Evolutionary conservation across 2,888 invertebrate genomes (phyloP).

Genomic region (Rhaphigaster nebulosa): DNA sequence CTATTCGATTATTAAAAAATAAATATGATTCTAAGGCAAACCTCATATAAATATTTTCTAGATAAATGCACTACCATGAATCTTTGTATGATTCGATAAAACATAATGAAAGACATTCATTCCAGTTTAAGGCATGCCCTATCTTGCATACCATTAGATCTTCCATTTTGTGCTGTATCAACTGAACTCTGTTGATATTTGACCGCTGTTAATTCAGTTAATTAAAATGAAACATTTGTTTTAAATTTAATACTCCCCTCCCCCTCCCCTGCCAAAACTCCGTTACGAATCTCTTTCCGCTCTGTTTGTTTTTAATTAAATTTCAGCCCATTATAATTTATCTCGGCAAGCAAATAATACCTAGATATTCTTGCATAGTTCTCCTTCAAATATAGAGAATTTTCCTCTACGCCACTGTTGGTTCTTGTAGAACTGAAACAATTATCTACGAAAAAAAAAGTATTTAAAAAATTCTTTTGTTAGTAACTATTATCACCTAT

Average conservation of each 20-base stretch:
- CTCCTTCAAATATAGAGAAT: not conserved
- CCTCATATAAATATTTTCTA: not conserved
- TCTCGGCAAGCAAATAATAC: not conserved
- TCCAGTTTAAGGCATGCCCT: not conserved
- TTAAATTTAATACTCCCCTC: conserved; percentile 12
- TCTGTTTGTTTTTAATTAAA: conserved; percentile 39
- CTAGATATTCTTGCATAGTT: not conserved
- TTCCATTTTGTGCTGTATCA: not conserved
- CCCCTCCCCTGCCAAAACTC: not conserved
- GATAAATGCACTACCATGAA: not conserved
- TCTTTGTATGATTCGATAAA: too few species aligned
- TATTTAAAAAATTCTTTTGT: too few species aligned
- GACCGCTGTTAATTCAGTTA: not conserved
- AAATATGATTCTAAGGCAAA: too few species aligned
- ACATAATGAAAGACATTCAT: not conserved
- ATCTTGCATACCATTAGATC: not conserved
- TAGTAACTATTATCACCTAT: too few species aligned
- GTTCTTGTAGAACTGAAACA: not conserved
- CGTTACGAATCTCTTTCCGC: not conserved
- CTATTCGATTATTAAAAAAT: too few species aligned
- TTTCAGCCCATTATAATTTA: not conserved
- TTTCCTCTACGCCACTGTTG: not conserved
- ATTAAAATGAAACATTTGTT: conserved; percentile 32
- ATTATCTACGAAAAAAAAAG: not conserved
- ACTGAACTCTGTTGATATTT: conserved; percentile 13